These are phyloP conservation scores for Yponomeuta evonymella DNA, from an alignment of 2,888 invertebrate species.

Conservation along the genomic window DNA sequence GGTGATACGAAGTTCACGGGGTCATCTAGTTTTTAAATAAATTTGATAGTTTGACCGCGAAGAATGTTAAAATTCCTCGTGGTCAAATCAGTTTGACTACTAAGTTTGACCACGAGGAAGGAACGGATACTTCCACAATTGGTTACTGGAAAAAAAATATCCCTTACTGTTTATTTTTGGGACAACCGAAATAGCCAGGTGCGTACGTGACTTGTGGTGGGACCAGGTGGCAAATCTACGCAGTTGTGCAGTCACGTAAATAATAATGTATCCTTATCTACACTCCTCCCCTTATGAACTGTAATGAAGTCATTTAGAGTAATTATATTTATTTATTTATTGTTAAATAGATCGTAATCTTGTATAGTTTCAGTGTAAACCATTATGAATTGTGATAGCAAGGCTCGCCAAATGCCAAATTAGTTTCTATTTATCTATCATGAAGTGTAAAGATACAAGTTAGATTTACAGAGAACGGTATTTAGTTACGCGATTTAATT, in stretches of 20 bases:
- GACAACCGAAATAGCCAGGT: not conserved
- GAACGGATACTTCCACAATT: no score
- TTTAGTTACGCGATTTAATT: not conserved
- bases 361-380: not conserved
- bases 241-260: not conserved
- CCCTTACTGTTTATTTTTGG: no score
- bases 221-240: not conserved
- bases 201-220: not conserved
- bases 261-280: not conserved
- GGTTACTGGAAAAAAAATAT: no score
- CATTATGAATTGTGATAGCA: conserved; percentile 19
- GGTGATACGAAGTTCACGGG: no score
- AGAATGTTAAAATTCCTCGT: no score
- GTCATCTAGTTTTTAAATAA: no score
- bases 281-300: conserved; percentile 17
- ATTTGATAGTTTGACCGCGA: no score
- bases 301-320: conserved; percentile 60
- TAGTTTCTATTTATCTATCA: conserved; percentile 11
- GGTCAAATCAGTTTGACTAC: no score
- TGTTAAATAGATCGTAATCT: conserved; percentile 22
- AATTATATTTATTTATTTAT: conserved; percentile 63
- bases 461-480: not conserved
- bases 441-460: not conserved
- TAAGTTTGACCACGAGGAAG: no score
- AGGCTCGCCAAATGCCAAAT: conserved; percentile 18